These are phyloP conservation scores for Hydrocynus forskahlii DNA, from an alignment of 2,797 vertebrate species.

Conservation along the genomic window DNA sequence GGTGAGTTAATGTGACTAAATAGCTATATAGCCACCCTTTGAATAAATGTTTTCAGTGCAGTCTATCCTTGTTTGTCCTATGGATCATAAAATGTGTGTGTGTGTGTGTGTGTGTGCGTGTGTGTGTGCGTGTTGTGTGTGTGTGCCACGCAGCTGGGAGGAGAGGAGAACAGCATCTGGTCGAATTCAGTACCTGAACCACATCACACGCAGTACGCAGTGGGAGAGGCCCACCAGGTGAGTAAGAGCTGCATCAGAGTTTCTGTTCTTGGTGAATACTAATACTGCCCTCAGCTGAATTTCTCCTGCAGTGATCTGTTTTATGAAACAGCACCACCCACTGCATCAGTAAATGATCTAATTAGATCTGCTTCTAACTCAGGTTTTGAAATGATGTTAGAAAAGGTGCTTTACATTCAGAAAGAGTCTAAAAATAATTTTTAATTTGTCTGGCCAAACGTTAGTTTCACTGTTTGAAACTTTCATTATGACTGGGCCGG, in stretches of 20 bases:
- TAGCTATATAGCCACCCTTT: neutral
- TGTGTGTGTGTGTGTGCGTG: constrained; percentile 68
- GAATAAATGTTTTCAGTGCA: constrained; percentile 9
- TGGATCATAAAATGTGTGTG: neutral
- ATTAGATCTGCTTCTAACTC: too few species aligned
- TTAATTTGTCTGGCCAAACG: too few species aligned
- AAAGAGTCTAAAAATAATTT: too few species aligned
- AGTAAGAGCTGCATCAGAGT: constrained; percentile 57
- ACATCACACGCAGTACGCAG: constrained; percentile 96
- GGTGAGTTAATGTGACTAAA: constrained; percentile 75
- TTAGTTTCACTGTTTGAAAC: too few species aligned
- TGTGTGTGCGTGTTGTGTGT: constrained; percentile 65
- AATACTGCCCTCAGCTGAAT: constrained; percentile 14
- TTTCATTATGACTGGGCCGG: too few species aligned
- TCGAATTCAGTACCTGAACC: constrained; percentile 97
- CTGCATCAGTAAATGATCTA: neutral
- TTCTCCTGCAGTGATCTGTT: neutral
- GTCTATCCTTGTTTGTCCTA: neutral
- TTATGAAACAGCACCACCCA: neutral
- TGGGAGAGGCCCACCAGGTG: constrained; percentile 98
- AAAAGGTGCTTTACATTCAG: too few species aligned
- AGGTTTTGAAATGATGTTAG: too few species aligned
- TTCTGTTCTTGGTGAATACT: constrained; percentile 3
- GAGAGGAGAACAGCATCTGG: constrained; percentile 95
- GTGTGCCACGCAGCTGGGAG: constrained; percentile 88